Percentiles rank a stretch among this genome's conserved stretches.
These are phyloP conservation scores for Hyperoodon ampullatus DNA, from an alignment of 2,113 vertebrate species.

Conservation along the genomic window DNA sequence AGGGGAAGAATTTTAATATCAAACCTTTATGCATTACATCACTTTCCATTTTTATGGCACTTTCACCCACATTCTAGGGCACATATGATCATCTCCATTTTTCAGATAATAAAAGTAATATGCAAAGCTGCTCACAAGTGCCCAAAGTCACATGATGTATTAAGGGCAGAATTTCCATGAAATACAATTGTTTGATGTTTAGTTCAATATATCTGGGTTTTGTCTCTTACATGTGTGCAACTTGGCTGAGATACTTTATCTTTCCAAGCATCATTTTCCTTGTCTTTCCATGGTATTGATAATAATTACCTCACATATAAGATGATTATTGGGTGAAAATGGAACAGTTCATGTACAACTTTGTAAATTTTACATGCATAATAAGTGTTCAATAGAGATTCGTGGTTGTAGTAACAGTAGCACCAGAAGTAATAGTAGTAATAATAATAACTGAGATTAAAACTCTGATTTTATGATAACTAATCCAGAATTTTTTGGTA, in stretches of 20 bases:
- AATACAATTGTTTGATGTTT: neutral
- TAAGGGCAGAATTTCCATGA: neutral
- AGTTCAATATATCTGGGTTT: neutral
- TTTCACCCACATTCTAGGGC: neutral
- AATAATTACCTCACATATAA: neutral
- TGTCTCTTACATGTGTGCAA: neutral
- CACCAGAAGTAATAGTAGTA: neutral
- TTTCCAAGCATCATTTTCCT: neutral
- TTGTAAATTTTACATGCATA: neutral
- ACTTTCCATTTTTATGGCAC: neutral
- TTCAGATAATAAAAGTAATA: neutral
- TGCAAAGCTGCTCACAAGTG: neutral
- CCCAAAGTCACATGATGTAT: neutral
- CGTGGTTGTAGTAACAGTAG: neutral
- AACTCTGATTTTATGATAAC: slow-evolving; percentile 16
- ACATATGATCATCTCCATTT: neutral
- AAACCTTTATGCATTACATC: neutral
- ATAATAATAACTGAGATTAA: neutral
- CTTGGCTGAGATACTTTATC: neutral
- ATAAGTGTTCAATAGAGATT: neutral
- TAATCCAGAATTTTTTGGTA: neutral
- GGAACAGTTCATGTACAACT: neutral
- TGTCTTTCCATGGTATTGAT: neutral
- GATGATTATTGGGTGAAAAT: neutral
- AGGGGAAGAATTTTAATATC: neutral